Evolutionary conservation across 1,140 invertebrate genomes (phyloP).

Genomic region (Calosoma granatense): DNA sequence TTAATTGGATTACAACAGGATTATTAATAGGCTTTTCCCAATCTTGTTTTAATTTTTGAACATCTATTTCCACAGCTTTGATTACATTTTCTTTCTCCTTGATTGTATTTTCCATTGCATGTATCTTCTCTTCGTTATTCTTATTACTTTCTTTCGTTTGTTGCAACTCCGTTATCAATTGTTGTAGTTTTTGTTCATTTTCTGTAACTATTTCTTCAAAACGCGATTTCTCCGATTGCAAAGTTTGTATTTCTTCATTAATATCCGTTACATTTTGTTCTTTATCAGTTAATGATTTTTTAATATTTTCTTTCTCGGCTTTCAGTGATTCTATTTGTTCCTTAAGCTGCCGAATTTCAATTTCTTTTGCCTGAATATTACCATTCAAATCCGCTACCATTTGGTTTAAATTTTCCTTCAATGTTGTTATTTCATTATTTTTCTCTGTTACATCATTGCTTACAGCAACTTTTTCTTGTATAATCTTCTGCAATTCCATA

Average conservation of each 20-base stretch:
- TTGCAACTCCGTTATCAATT: constrained; percentile 36
- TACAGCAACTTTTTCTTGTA: neutral
- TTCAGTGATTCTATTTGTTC: constrained; percentile 24
- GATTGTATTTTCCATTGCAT: constrained; percentile 17
- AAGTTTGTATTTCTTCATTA: constrained; percentile 16
- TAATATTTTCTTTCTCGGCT: constrained; percentile 11
- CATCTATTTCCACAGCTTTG: constrained; percentile 31
- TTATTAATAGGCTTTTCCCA: neutral
- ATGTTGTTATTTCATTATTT: constrained; percentile 38
- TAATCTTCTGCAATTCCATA: neutral
- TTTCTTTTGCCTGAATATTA: constrained; percentile 35
- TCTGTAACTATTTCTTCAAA: constrained; percentile 29
- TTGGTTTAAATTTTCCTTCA: constrained; percentile 40
- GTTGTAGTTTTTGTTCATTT: constrained; percentile 37
- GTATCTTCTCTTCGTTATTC: neutral
- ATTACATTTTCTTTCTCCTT: constrained; percentile 34
- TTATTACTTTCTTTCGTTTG: constrained; percentile 29
- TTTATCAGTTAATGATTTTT: neutral
- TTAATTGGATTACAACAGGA: constrained; percentile 15
- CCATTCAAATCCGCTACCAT: constrained; percentile 35
- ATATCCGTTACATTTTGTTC: constrained; percentile 16
- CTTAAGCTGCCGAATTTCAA: constrained; percentile 31
- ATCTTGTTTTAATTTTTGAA: constrained; percentile 22
- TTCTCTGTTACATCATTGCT: constrained; percentile 37
- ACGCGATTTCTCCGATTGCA: constrained; percentile 30